Conservation (phyloP, 2,888 invertebrate genomes). For the Gryllus longicercus region DNA sequence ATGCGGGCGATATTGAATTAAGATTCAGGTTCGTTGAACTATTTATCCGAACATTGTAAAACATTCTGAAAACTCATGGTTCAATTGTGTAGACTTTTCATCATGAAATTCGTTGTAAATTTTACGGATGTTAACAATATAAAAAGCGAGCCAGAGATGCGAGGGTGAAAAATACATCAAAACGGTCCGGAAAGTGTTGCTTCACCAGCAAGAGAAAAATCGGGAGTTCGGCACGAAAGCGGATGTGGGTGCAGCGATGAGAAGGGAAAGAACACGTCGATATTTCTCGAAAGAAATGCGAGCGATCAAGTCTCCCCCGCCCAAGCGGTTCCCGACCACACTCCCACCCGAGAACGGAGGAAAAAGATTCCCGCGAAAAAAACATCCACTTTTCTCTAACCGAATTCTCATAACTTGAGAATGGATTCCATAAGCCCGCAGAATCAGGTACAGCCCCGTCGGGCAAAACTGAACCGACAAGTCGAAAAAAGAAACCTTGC, state of each 20-base stretch:
- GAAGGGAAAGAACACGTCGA: neutral
- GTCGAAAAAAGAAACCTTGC: neutral
- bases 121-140: too few species aligned
- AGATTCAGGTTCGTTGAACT: too few species aligned
- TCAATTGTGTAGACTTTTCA: too few species aligned
- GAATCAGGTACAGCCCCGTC: neutral
- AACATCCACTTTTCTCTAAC: neutral
- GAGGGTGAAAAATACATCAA: too few species aligned
- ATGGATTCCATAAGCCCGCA: neutral
- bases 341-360: neutral
- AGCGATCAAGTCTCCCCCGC: neutral
- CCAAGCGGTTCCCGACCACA: neutral
- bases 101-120: too few species aligned
- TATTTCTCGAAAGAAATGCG: neutral
- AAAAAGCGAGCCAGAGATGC: too few species aligned
- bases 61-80: too few species aligned
- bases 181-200: too few species aligned
- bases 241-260: neutral
- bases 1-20: too few species aligned
- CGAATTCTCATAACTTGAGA: slow-evolving; percentile 9
- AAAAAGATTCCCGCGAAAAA: neutral
- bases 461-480: neutral
- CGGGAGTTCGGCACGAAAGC: neutral
- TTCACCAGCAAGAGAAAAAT: neutral
- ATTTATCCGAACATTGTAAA: too few species aligned